Conservation (phyloP, 64 coral and sea anemone genomes). For the Montipora capricornis region DNA sequence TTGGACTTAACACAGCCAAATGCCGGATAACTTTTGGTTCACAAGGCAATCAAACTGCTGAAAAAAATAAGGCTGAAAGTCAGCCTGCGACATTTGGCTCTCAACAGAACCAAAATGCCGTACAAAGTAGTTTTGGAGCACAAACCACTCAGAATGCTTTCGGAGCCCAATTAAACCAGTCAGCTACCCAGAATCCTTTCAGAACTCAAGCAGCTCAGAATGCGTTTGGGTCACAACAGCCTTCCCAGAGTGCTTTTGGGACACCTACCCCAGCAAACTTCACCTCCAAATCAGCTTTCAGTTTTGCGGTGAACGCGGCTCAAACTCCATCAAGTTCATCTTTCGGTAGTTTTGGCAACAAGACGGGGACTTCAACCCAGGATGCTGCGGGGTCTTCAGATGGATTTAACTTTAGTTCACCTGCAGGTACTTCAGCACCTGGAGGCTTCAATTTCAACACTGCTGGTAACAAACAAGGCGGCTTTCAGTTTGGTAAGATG, state of each 20-base stretch:
- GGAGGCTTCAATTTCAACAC: conserved; percentile 28
- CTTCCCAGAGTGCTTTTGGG: conserved; percentile 16
- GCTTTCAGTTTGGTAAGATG: conserved; percentile 45
- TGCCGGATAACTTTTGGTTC: conserved; percentile 3
- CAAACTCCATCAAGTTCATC: conserved; percentile 1
- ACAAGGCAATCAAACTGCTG: not conserved
- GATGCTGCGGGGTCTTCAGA: not conserved
- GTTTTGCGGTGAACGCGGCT: conserved; percentile 4
- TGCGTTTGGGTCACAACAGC: conserved; percentile 30
- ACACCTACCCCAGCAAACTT: not conserved
- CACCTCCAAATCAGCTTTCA: not conserved
- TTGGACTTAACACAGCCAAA: conserved; percentile 36
- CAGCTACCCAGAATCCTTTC: conserved; percentile 16
- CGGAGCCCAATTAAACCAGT: conserved; percentile 17
- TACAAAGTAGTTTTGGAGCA: conserved; percentile 23
- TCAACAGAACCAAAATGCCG: not conserved
- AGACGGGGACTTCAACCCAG: not conserved
- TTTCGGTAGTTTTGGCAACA: conserved; percentile 20
- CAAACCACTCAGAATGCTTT: conserved; percentile 25
- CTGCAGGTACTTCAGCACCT: not conserved
- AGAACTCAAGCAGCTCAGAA: not conserved
- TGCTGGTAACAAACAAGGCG: not conserved
- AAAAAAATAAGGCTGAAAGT: not conserved
- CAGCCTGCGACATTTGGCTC: not conserved
- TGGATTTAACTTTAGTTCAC: conserved; percentile 2